phyloP scores from a whole-genome alignment of 2,888 invertebrate species.

The Alloscopus bannaensis region DNA sequence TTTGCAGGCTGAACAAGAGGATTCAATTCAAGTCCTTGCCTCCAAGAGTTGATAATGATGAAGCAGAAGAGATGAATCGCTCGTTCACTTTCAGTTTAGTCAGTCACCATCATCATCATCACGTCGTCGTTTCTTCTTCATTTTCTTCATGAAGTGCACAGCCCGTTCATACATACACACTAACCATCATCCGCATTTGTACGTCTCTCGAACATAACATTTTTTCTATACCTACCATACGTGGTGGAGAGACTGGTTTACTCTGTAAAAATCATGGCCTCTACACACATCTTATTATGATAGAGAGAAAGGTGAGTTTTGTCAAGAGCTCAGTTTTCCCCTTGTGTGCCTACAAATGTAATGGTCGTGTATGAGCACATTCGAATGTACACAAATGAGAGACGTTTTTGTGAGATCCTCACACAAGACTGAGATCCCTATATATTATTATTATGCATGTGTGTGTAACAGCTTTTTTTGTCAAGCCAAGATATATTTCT shows the following conservation, averaged over 20 bases:
- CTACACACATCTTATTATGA: neutral
- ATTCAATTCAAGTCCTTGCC: slow-evolving; percentile 26
- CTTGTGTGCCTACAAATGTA: too few species aligned
- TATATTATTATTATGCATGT: neutral
- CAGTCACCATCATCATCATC: slow-evolving; percentile 34
- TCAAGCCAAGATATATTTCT: too few species aligned
- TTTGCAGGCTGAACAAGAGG: slow-evolving; percentile 10
- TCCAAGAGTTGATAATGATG: neutral
- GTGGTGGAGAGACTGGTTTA: neutral
- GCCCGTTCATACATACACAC: neutral
- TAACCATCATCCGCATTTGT: neutral
- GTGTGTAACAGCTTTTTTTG: neutral
- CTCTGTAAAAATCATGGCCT: neutral
- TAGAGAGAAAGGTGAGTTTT: neutral
- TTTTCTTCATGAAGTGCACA: neutral
- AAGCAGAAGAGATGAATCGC: slow-evolving; percentile 36
- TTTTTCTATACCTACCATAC: too few species aligned
- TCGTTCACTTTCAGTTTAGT: slow-evolving; percentile 36
- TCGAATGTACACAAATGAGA: too few species aligned
- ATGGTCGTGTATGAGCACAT: too few species aligned
- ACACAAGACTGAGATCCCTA: neutral
- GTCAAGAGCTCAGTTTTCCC: neutral
- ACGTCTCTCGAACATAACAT: too few species aligned
- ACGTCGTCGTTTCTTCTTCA: slow-evolving; percentile 24
- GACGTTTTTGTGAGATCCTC: neutral